Percentiles rank a stretch among this genome's conserved stretches.
phyloP scores from a whole-genome alignment of 1,140 invertebrate species.

The Caerostris extrusa region DNA sequence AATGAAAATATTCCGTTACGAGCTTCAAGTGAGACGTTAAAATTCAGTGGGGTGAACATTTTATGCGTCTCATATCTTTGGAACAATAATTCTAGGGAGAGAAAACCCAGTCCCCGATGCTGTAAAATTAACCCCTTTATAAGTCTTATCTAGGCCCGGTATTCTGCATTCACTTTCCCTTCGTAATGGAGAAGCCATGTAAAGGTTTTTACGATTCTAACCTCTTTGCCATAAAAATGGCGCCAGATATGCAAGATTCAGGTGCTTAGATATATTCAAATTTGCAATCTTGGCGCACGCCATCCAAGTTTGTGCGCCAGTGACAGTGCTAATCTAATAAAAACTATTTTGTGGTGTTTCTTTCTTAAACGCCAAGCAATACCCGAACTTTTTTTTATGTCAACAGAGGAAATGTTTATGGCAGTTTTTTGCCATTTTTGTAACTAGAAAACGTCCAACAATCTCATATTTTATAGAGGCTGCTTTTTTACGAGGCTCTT shows the following conservation, averaged over 20 bases:
- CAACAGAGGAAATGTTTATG: constrained; percentile 59
- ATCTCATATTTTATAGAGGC: constrained; percentile 61
- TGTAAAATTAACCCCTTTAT: constrained; percentile 11
- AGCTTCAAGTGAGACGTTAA: neutral
- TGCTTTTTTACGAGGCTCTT: constrained; percentile 22
- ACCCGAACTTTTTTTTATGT: constrained; percentile 37
- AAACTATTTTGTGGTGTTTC: constrained; percentile 56
- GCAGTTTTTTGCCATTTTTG: constrained; percentile 56
- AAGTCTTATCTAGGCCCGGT: neutral
- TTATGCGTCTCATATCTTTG: neutral
- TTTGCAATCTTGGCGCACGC: neutral
- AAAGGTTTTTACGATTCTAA: constrained; percentile 25
- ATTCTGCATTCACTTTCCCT: neutral
- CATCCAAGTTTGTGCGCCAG: neutral
- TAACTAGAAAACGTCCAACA: constrained; percentile 4
- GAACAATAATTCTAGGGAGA: neutral
- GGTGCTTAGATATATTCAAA: neutral
- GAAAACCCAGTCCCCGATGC: neutral
- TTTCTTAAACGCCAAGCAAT: constrained; percentile 51
- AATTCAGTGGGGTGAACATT: neutral
- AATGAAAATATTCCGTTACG: neutral
- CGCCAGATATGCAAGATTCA: neutral
- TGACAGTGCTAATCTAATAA: constrained; percentile 45
- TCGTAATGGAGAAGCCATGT: neutral
- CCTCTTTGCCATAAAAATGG: neutral